phyloP scores from a whole-genome alignment of 1,140 invertebrate genomes.

The Hypothenemus hampei region DNA sequence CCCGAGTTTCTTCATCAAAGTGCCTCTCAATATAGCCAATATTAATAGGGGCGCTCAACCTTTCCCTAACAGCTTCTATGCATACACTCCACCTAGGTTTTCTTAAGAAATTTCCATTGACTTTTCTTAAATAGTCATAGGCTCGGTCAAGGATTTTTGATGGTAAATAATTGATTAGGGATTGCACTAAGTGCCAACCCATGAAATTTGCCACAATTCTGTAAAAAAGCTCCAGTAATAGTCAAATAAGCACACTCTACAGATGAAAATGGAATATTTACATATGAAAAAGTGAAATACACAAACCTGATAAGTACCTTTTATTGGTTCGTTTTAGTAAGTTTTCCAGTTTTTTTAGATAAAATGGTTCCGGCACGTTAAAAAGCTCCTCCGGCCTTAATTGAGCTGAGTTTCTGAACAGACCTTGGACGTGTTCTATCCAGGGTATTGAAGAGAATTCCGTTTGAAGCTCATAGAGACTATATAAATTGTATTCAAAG shows the following conservation, averaged over 20 bases:
- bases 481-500: background rate
- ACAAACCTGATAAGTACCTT: constrained; percentile 26
- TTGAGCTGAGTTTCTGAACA: constrained; percentile 56
- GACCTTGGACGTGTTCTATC: constrained; percentile 73
- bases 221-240: too few species aligned
- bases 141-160: constrained; percentile 27
- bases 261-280: background rate
- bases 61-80: constrained; percentile 23
- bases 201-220: constrained; percentile 39
- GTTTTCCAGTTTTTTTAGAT: constrained; percentile 31
- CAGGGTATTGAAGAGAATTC: constrained; percentile 62
- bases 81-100: constrained; percentile 31
- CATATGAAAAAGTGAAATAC: background rate
- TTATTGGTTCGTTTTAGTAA: constrained; percentile 26
- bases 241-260: too few species aligned
- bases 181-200: constrained; percentile 35
- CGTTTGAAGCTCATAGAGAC: constrained; percentile 56
- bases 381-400: constrained; percentile 68
- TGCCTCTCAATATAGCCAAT: constrained; percentile 71
- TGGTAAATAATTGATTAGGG: constrained; percentile 35
- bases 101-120: constrained; percentile 23
- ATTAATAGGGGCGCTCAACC: constrained; percentile 30
- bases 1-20: constrained; percentile 52
- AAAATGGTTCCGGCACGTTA: constrained; percentile 52
- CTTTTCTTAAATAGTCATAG: constrained; percentile 28